These are phyloP conservation scores for Cladorhizidae sp. DNA, from an alignment of 37 sponge, comb jelly and placozoan genomes.

Conservation along the genomic window DNA sequence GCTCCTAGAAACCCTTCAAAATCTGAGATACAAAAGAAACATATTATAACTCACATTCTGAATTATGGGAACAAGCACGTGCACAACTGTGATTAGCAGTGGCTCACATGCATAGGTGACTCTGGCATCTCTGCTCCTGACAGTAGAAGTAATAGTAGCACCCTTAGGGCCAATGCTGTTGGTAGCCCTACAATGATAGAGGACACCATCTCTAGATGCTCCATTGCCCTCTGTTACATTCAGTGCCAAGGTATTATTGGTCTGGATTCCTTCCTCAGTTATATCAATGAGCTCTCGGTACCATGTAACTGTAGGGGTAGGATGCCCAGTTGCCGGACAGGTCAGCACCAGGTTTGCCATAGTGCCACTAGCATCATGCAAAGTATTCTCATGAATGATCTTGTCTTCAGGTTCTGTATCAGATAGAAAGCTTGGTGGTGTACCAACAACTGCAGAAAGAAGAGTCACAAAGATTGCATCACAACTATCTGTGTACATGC, in stretches of 20 bases:
- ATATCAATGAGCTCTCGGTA: background rate
- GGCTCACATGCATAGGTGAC: slow-evolving; percentile 47
- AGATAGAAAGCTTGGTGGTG: background rate
- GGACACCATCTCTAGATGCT: slow-evolving; percentile 37
- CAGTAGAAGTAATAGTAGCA: slow-evolving; percentile 1
- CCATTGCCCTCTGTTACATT: slow-evolving; percentile 26
- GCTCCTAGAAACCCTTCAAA: slow-evolving; percentile 22
- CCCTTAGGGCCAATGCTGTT: slow-evolving; percentile 30
- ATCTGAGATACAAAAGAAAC: slow-evolving; percentile 6
- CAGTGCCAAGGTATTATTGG: background rate
- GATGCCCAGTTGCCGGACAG: slow-evolving; percentile 46
- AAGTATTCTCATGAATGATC: background rate
- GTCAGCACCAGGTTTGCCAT: slow-evolving; percentile 4
- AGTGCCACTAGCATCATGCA: background rate
- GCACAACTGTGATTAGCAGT: background rate
- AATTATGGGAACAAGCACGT: background rate
- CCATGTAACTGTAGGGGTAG: slow-evolving; percentile 49
- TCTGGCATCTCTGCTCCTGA: slow-evolving; percentile 45
- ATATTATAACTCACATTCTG: background rate
- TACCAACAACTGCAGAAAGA: slow-evolving; percentile 6
- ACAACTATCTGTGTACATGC: too few relatives aligned
- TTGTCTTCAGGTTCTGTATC: slow-evolving; percentile 8
- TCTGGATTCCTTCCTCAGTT: background rate
- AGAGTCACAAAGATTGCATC: too few relatives aligned
- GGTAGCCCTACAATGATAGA: slow-evolving; percentile 51